These are phyloP conservation scores for Agrochola circellaris DNA, from an alignment of 2,888 invertebrate genomes.

Conservation along the genomic window DNA sequence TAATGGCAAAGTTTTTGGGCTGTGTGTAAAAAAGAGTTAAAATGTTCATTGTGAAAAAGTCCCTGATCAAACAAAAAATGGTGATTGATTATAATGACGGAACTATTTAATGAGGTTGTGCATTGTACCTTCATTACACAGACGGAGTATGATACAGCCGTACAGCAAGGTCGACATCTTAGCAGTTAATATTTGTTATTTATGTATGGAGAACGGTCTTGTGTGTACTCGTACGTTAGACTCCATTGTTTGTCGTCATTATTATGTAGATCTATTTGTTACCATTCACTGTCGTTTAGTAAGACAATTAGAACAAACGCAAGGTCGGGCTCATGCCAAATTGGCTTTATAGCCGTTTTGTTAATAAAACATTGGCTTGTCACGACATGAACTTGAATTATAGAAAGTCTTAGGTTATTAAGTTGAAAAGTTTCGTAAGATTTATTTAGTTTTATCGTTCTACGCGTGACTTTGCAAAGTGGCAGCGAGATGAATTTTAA, in stretches of 20 bases:
- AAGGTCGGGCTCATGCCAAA: constrained; percentile 75
- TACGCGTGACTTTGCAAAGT: constrained; percentile 41
- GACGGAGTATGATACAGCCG: constrained; percentile 51
- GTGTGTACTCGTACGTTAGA: constrained; percentile 66
- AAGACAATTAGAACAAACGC: constrained; percentile 76
- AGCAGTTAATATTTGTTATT: constrained; percentile 66
- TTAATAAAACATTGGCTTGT: constrained; percentile 57
- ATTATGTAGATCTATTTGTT: constrained; percentile 77
- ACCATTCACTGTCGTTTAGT: constrained; percentile 78
- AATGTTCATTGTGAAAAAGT: constrained; percentile 55
- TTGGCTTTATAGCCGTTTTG: constrained; percentile 59
- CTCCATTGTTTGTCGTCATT: constrained; percentile 76
- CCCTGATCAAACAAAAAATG: constrained; percentile 50
- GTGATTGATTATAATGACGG: constrained; percentile 59
- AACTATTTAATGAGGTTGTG: constrained; percentile 60
- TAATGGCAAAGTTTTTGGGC: constrained; percentile 55
- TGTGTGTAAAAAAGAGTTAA: constrained; percentile 38
- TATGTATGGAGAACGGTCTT: constrained; percentile 72
- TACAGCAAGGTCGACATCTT: constrained; percentile 71
- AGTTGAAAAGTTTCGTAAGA: constrained; percentile 44
- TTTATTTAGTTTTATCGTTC: constrained; percentile 49
- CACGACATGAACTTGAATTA: constrained; percentile 63
- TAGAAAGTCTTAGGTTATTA: constrained; percentile 38
- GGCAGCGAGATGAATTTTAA: constrained; percentile 52
- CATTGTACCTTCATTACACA: constrained; percentile 38